Evolutionary conservation across 1,140 invertebrate species (phyloP).

Genomic region (Copidosoma floridanum): DNA sequence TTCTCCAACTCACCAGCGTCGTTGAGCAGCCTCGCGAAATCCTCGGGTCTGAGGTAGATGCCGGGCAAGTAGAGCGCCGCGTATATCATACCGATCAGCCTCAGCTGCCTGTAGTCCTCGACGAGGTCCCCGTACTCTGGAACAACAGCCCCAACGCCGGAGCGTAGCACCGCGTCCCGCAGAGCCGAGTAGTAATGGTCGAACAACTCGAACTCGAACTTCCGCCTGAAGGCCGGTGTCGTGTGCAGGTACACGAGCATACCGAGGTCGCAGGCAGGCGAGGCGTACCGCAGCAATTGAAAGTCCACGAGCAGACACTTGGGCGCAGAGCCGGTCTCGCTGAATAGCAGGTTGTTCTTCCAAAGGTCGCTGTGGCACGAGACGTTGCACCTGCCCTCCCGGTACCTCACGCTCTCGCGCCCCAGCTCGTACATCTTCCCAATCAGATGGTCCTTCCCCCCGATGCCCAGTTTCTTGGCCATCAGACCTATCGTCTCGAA

Average conservation of each 20-base stretch:
- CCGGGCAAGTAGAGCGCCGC: background rate
- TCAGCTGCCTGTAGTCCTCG: background rate
- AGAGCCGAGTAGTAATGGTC: constrained; percentile 2
- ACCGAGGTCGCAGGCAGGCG: background rate
- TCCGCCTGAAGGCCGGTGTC: background rate
- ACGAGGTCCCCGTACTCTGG: constrained; percentile 1
- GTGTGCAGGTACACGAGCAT: constrained; percentile 5
- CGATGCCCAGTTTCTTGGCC: background rate
- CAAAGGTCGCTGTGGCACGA: constrained; percentile 11
- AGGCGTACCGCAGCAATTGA: constrained; percentile 11
- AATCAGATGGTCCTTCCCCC: background rate
- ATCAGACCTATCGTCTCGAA: background rate
- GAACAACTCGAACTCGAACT: background rate
- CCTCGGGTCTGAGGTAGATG: background rate
- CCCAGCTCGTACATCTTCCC: background rate
- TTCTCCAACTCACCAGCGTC: background rate
- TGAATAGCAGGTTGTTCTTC: constrained; percentile 16
- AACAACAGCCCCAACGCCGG: background rate
- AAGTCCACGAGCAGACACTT: constrained; percentile 16
- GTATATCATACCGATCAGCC: background rate
- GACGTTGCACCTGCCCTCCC: background rate
- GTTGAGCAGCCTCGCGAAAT: background rate
- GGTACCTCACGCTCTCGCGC: background rate
- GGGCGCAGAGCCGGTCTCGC: background rate
- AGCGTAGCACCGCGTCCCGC: background rate